Evolutionary conservation across 2,113 vertebrate genomes (phyloP).

Genomic region (Corydoras sp.): DNA sequence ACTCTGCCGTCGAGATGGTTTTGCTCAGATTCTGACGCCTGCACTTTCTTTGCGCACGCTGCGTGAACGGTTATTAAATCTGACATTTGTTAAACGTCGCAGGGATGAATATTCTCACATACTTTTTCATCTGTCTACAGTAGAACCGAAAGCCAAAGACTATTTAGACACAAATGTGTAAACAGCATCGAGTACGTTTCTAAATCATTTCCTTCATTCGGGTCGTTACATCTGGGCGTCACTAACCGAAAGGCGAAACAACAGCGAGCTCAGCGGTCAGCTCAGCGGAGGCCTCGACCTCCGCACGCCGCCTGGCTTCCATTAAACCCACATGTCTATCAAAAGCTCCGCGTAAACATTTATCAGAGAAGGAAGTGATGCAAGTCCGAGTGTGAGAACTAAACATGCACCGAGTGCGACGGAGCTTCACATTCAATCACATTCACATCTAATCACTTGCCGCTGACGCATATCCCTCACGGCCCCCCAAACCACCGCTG

Average conservation of each 20-base stretch:
- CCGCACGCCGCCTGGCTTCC: conserved; percentile 17
- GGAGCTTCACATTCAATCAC: conserved; percentile 9
- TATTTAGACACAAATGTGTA: neutral
- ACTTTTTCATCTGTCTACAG: neutral
- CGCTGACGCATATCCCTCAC: conserved; percentile 39
- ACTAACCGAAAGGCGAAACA: neutral
- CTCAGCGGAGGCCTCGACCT: no score
- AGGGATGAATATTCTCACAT: neutral
- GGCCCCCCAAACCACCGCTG: conserved; percentile 41
- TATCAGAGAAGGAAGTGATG: conserved; percentile 26
- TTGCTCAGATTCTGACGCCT: no score
- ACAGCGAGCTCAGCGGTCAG: neutral
- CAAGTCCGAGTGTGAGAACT: conserved; percentile 17
- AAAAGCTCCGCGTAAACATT: conserved; percentile 26
- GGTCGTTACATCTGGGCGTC: neutral
- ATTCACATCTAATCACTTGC: conserved; percentile 34
- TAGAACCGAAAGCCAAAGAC: conserved; percentile 5
- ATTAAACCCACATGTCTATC: conserved; percentile 31
- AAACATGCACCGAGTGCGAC: conserved; percentile 6
- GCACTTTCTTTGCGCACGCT: no score
- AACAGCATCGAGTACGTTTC: conserved; percentile 9
- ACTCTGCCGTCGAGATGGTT: no score
- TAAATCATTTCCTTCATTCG: neutral
- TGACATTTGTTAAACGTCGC: conserved; percentile 2
- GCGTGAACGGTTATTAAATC: neutral